Conservation (phyloP, 2,888 invertebrate genomes). For the Agrochola lota region DNA sequence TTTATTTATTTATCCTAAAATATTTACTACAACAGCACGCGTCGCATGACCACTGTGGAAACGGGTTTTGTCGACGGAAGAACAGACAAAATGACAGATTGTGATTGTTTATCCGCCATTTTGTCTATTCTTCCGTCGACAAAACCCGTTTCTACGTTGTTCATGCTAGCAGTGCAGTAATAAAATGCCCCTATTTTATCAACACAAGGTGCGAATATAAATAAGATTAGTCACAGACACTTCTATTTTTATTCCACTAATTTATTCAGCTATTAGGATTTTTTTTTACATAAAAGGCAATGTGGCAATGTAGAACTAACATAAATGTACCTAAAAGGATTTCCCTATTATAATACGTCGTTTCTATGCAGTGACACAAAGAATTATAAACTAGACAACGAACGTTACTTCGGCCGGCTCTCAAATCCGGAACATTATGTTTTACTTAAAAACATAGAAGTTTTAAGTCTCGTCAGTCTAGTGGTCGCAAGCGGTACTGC, state of each 20-base stretch:
- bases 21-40: background rate
- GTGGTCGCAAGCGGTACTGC: too few relatives aligned
- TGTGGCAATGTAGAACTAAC: conserved; percentile 33
- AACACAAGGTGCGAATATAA: conserved; percentile 15
- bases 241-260: conserved; percentile 28
- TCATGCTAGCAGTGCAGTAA: background rate
- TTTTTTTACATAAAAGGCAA: conserved; percentile 53
- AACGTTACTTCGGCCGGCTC: background rate
- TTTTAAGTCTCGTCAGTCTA: conserved; percentile 4
- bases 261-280: conserved; percentile 33
- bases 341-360: conserved; percentile 69
- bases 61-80: too few relatives aligned
- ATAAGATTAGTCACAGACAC: conserved; percentile 36
- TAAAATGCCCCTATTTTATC: conserved; percentile 8
- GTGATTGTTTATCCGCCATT: too few relatives aligned
- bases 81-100: too few relatives aligned
- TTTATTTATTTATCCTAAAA: background rate
- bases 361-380: conserved; percentile 52
- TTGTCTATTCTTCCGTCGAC: too few relatives aligned
- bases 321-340: conserved; percentile 67
- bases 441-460: conserved; percentile 11
- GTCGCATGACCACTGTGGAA: too few relatives aligned
- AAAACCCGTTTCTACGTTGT: too few relatives aligned
- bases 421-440: conserved; percentile 5
- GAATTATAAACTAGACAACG: conserved; percentile 27